phyloP scores from a whole-genome alignment of 2,797 vertebrate species.

The Molossus molossus region DNA sequence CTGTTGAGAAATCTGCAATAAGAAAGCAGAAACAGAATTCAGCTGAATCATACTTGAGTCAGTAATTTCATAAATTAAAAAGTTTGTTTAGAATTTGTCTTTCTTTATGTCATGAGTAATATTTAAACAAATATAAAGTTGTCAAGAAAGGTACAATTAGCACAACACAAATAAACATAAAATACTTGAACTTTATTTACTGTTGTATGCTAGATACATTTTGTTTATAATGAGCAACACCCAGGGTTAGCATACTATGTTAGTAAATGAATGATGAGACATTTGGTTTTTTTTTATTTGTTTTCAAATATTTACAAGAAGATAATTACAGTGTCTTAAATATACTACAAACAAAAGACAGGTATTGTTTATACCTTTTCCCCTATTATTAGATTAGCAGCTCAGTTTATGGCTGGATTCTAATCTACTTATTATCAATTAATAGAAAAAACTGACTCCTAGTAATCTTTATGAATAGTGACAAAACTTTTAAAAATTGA shows the following conservation, averaged over 20 bases:
- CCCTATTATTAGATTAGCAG: slow-evolving; percentile 48
- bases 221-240: slow-evolving; percentile 50
- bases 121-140: slow-evolving; percentile 47
- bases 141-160: slow-evolving; percentile 13
- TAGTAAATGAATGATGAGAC: slow-evolving; percentile 55
- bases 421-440: slow-evolving; percentile 57
- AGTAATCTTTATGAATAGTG: slow-evolving; percentile 50
- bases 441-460: slow-evolving; percentile 33
- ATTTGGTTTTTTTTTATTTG: slow-evolving; percentile 1
- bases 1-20: slow-evolving; percentile 91
- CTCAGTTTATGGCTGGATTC: not conserved
- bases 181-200: slow-evolving; percentile 7
- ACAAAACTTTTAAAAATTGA: slow-evolving; percentile 61
- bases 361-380: not conserved
- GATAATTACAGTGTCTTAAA: slow-evolving; percentile 58
- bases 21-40: slow-evolving; percentile 86
- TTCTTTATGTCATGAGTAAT: slow-evolving; percentile 6
- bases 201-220: not conserved
- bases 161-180: not conserved
- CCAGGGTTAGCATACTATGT: slow-evolving; percentile 9
- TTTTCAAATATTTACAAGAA: slow-evolving; percentile 70
- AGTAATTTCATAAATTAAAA: slow-evolving; percentile 77
- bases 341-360: slow-evolving; percentile 19
- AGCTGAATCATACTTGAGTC: slow-evolving; percentile 80
- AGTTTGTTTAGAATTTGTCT: slow-evolving; percentile 50